Percentiles rank a stretch among this genome's conserved stretches.
phyloP scores from a whole-genome alignment of 2,888 invertebrate genomes.

The Noctua comes region DNA sequence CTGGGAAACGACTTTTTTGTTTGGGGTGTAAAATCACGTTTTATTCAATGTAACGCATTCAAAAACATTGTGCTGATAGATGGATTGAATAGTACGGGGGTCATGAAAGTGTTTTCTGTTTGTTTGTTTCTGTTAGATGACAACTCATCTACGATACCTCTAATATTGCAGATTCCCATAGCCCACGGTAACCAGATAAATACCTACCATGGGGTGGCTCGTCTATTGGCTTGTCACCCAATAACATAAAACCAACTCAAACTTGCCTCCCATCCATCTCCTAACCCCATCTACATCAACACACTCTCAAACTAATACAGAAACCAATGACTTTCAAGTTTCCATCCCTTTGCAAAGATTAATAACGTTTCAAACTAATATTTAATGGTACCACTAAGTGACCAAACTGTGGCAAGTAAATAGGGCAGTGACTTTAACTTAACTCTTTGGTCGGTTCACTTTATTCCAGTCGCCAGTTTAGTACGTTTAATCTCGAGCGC shows the following conservation, averaged over 20 bases:
- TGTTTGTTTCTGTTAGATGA: not conserved
- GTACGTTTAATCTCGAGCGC: not conserved
- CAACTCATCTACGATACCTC: not conserved
- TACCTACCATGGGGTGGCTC: not conserved
- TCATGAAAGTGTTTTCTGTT: too few species aligned
- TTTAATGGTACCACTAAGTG: conserved; percentile 41
- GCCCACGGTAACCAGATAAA: not conserved
- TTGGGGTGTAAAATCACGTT: too few species aligned
- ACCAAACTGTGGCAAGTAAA: conserved; percentile 32
- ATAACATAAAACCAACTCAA: not conserved
- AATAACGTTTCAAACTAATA: conserved; percentile 44
- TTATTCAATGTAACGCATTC: too few species aligned
- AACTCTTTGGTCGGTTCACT: not conserved
- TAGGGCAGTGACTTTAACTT: conserved; percentile 40
- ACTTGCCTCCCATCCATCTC: conserved; percentile 29
- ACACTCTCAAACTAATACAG: conserved; percentile 48
- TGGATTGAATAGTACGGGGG: too few species aligned
- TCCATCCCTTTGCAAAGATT: conserved; percentile 47
- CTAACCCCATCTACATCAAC: conserved; percentile 17
- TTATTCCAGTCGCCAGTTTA: not conserved
- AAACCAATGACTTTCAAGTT: conserved; percentile 53
- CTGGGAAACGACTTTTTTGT: too few species aligned
- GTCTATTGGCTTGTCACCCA: not conserved
- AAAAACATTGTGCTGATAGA: too few species aligned
- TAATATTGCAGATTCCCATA: not conserved